Evolutionary conservation across 2,888 invertebrate species (phyloP), one percentile per base, ranked within the genome.

Genomic region (Ennomos fuscantarius): DNA sequence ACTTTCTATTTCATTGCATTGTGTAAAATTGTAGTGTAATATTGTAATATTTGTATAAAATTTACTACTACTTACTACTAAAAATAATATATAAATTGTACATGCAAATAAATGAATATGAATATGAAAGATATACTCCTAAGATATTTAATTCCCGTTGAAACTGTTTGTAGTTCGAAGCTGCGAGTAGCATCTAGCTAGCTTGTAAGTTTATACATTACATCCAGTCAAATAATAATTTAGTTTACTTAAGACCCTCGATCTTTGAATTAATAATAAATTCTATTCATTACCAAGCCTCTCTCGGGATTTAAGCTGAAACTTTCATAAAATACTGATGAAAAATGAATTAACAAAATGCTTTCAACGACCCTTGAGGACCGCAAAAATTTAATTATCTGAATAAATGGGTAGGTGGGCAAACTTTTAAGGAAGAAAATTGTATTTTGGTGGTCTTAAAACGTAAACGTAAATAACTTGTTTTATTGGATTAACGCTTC

Each of bases 311-410:
- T 65, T 55, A 40, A 43, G 55, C 44, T 56, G 39, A 65, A 68
- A 69, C 55, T 65, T 68, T 64, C 61, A 57, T 66, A 67, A 73
- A 69, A 70, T 63, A 40, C 44, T 66, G 62, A 70, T 70, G 67
- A 73, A 73, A 73, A 73, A 72, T 70, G 63, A 65, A 70, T 73
- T 68, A 71, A 50, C 64, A 63, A 69, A 68, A 65, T 70, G 70
- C 71, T 70, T 67, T 70, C 61, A 66, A 56, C 66, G 60, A 60
- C 66, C 65, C 67, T 60, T 52, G 33, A 56, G 66, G 62, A 47
- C 59, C 58, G 54, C 60, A 66, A 66, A 68, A 70, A 74, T 71
- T 62, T 67, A 65, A 75, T 72, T 66, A 73, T 63, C 57, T 51
- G 52, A 61, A 62, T 60, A 63, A 69, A 66, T 70, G 65, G 58